Conservation (phyloP, 2,113 vertebrate species). For the Heloderma charlesbogerti region DNA sequence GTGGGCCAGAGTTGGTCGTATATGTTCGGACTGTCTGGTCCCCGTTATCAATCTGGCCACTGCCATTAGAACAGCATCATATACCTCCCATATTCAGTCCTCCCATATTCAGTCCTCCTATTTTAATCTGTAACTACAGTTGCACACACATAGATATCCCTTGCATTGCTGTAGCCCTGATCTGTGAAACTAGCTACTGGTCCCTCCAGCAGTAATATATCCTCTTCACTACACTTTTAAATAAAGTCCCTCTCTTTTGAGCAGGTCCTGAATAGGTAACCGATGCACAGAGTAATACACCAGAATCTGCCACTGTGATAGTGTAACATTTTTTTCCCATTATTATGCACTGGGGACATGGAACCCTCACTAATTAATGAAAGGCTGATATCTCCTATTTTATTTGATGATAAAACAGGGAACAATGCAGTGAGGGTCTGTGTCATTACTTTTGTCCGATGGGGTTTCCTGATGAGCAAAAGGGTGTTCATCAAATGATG, state of each 20-base stretch:
- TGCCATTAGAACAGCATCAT: too few relatives aligned
- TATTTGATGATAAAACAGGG: not conserved
- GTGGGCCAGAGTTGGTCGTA: too few relatives aligned
- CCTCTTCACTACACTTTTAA: not conserved
- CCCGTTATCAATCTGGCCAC: too few relatives aligned
- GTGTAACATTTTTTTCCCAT: conserved; percentile 10
- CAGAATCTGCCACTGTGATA: not conserved
- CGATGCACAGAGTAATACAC: not conserved
- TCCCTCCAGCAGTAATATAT: not conserved
- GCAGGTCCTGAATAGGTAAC: not conserved
- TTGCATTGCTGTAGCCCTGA: not conserved
- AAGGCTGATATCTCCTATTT: not conserved
- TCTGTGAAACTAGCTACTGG: not conserved
- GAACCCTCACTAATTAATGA: conserved; percentile 30
- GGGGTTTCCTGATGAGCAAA: not conserved
- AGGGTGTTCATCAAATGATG: not conserved
- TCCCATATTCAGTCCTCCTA: too few relatives aligned
- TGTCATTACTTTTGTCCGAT: not conserved
- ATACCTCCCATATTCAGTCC: too few relatives aligned
- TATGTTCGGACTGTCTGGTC: too few relatives aligned
- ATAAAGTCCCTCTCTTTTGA: not conserved
- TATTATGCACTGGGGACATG: not conserved
- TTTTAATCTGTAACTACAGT: too few relatives aligned
- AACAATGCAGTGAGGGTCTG: not conserved
- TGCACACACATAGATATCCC: too few relatives aligned